Evolutionary conservation across 2,797 vertebrate species (phyloP), one percentile per base, ranked within the genome.

Genomic region (Sorex maritimensis): DNA sequence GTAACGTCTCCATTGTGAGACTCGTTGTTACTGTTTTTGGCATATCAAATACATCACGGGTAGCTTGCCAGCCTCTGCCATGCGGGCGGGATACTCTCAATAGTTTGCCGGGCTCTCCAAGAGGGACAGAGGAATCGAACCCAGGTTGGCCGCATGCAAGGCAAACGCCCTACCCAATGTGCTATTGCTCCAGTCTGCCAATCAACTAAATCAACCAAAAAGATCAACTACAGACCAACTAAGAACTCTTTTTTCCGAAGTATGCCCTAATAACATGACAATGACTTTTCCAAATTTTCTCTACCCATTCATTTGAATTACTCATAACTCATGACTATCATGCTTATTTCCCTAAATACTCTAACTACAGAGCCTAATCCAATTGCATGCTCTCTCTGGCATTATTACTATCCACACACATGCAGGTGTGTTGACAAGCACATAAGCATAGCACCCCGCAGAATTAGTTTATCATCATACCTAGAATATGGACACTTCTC

Each of bases 171-270:
- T 34, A 34, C 34, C 34, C 34, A 34, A 34, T 34, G 34, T 34
- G 34, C 34, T 34, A 34, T 34, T 34, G 34, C 34, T 34, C 34
- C 34, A 34, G 34, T 34, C 34, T 34, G 34, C 34, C 34, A 34
- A 30, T 71, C 68, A 71, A 30, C 10, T 71, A 34, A 71, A 71
- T 61, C 17, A 61, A 61, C 17, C 6, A 61, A 61, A 61, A 52
- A 61, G 15, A 61, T 61, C 58, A 61, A 61, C 52, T 55, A 55
- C 52, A 14, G 17, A 14, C 15, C 58, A 61, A 61, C 58, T 61
- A 9, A 93, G 91, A 95, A 81, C 68, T 10, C 26, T 23, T 83
- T 81, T 89, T 95, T 95, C 82, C 34, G 85, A 93, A 74, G 9
- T 41, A 61, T 67, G 23, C 23, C 41, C 75, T 67, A 85, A 81